A percentile compares a stretch with the other conserved stretches of the same genome.
These are phyloP conservation scores for Cryptocheilus praepositus DNA, from an alignment of 2,888 invertebrate genomes.

Conservation along the genomic window DNA sequence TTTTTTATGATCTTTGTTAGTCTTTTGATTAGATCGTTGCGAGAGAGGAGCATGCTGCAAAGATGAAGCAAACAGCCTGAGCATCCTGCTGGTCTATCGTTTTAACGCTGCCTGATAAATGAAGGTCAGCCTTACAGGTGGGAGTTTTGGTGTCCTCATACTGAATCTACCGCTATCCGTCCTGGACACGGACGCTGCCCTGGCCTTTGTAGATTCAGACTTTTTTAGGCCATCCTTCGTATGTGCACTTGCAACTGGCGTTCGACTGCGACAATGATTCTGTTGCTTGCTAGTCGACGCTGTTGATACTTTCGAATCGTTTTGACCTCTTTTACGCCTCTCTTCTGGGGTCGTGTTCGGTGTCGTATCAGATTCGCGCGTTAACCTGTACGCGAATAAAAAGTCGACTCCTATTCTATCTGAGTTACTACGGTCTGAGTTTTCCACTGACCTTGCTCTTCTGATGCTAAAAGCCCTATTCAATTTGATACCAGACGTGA, in stretches of 20 bases:
- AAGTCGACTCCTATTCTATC: too few species aligned
- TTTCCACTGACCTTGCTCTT: constrained; percentile 54
- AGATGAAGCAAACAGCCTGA: constrained; percentile 5
- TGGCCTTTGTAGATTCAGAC: constrained; percentile 54
- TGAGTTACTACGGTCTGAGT: neutral
- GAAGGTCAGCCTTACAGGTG: constrained; percentile 49
- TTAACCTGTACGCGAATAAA: constrained; percentile 46
- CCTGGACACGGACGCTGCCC: constrained; percentile 76
- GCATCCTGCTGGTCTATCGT: too few species aligned
- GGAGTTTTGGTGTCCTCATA: constrained; percentile 76
- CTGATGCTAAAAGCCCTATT: constrained; percentile 66
- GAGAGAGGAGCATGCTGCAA: constrained; percentile 38
- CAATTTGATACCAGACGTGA: constrained; percentile 65
- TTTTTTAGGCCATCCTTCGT: constrained; percentile 58
- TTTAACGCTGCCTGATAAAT: neutral
- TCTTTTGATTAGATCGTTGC: constrained; percentile 58
- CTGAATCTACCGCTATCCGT: constrained; percentile 81
- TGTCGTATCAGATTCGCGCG: constrained; percentile 66
- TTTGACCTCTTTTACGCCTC: constrained; percentile 57
- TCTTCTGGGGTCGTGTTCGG: constrained; percentile 67
- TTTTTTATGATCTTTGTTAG: constrained; percentile 75
- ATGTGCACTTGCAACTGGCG: constrained; percentile 51
- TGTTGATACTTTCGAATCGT: constrained; percentile 55
- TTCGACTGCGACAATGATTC: constrained; percentile 57
- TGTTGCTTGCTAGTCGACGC: constrained; percentile 53